Base-by-base conservation (phyloP, 2,797 vertebrate genomes). In the Gadopsis bispinosus region DNA sequence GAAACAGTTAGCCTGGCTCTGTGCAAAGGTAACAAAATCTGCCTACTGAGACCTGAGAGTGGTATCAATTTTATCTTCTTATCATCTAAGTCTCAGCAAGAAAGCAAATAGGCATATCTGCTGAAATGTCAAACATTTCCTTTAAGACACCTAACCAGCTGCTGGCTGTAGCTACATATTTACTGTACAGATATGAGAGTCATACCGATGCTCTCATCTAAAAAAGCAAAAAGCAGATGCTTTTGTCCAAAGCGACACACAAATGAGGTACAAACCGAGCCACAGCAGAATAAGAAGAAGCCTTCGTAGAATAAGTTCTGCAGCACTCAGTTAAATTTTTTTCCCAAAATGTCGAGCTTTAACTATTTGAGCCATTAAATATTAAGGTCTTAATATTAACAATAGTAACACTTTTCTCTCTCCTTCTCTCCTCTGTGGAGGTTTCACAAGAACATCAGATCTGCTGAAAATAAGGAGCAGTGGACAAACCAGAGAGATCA, bases 391-490 rank as follows among this genome's bases (percentile, higher is more conserved):
- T 39, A 39, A 39, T 39, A 11, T 11, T 39, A 39, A 39, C 37
- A 11, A 11, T 11, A 39, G 20, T 35, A 51, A 43, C 29, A 19
- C 2, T 22, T 48, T 37, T 62, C 31, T 63, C 12, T 74, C 4
- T 64, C 13, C 14, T 58, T 58, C 22, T 80, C 53, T 73, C 13
- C 19, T 60, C 41, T 64, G 26, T 22, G 1, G 20, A 12, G 20
- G 26, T 37, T 29, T 48, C 17, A 37, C 4, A 10, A 35, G n/a
- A 35, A 11, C 41, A 31, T 3, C 3, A 29, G 4, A 45, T 7
- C 35, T 56, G 12, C 5, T 8, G 22, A 72, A 68, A 47, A 69
- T 41, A 45, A 61, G 47, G 11, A 65, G 13, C 67, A 26, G 35
- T 11, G 5, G 45, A 64, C 22, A 31, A 58, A 31, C 1, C 20